Evolutionary conservation across 1,140 invertebrate genomes (phyloP), one percentile per base, ranked within the genome.

Genomic region (Uloborus diversus): DNA sequence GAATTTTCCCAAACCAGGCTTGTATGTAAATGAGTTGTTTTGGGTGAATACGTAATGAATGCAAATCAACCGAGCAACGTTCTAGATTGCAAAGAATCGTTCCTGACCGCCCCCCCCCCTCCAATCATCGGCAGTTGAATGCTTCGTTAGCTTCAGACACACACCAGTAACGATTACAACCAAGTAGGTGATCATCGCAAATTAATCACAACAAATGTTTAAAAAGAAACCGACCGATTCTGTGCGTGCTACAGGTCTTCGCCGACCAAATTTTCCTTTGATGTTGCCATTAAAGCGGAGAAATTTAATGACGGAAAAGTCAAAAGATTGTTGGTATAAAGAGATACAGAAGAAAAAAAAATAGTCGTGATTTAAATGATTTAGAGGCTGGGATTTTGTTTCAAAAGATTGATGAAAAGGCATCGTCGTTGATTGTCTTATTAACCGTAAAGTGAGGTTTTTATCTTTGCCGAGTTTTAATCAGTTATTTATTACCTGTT

Each of bases 121-220:
- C 73, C 73, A 66, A 78, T 78, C 73, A 78, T 78, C 62, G 62
- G 73, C 73, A 66, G 61, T 78, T 78, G 73, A 78, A 78, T 62
- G 73, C 73, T 78, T 78, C 73, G 73, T 78, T 78, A 78, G 61
- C 20, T 33, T 51, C 42, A 49, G 70, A 61, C 70, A 73, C 57
- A 73, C 57, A 61, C 49, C 73, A 57, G 62, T 78, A 57, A 65
- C 73, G 73, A 78, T 78, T 78, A 78, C 73, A 78, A 66, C 61
- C 73, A 25, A n/a, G 47, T 56, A 78, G 73, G 73, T 78, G 73
- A 78, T 78, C 73, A 78, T 78, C 73, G 73, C 73, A 78, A 78
- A 78, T 78, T 78, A 78, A 78, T 78, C 73, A 78, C 73, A 78
- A 78, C 73, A 57, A 78, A 78, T 65, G 73, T 78, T 78, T 78